A percentile compares a stretch with the other conserved stretches of the same genome.
Conservation (phyloP, 1,140 invertebrate species). For the Galendromus occidentalis region DNA sequence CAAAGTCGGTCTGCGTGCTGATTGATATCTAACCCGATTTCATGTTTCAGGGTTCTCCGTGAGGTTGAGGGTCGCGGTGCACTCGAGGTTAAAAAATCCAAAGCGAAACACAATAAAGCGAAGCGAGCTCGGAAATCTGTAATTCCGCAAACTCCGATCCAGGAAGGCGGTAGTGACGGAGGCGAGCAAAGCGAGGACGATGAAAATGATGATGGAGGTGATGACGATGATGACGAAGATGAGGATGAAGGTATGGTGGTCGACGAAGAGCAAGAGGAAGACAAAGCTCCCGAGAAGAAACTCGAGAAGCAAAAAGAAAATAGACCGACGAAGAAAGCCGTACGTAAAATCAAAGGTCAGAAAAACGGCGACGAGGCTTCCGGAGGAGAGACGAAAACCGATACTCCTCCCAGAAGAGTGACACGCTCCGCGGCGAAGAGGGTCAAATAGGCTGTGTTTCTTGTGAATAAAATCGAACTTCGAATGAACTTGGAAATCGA, state of each 20-base stretch:
- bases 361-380: too few species aligned
- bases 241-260: slow-evolving; percentile 21
- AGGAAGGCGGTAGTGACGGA: slow-evolving; percentile 9
- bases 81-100: background rate
- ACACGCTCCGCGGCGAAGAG: too few species aligned
- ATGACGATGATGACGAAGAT: slow-evolving; percentile 21
- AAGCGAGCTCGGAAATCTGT: background rate
- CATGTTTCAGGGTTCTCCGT: background rate
- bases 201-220: slow-evolving; percentile 21
- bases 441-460: too few species aligned
- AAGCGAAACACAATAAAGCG: slow-evolving; percentile 2
- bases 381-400: too few species aligned
- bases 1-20: too few species aligned
- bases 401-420: too few species aligned
- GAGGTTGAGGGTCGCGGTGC: background rate
- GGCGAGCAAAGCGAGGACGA: slow-evolving; percentile 20
- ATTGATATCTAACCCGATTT: too few species aligned
- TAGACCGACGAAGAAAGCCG: background rate
- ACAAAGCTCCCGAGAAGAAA: background rate
- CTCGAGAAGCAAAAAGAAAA: background rate
- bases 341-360: background rate
- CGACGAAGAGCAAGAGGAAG: background rate
- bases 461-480: too few species aligned
- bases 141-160: background rate
- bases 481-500: too few species aligned